These are phyloP conservation scores for Saguinus midas DNA, from an alignment of 2,113 vertebrate species.

Conservation along the genomic window DNA sequence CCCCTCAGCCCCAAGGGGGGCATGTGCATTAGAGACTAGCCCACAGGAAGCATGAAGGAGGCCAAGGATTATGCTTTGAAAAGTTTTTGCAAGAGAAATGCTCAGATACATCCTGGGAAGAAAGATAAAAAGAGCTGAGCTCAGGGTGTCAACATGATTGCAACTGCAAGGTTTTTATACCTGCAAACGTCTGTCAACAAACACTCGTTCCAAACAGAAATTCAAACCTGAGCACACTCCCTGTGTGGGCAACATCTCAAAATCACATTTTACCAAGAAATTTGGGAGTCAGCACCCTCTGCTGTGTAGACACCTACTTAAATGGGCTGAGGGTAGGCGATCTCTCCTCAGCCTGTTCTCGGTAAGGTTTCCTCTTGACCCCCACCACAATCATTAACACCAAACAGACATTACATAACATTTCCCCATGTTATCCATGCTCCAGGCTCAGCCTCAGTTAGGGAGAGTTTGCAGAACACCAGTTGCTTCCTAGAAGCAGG, in stretches of 20 bases:
- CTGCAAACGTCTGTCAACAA: background rate
- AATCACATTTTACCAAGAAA: background rate
- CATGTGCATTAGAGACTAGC: background rate
- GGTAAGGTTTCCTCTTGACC: background rate
- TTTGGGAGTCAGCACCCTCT: background rate
- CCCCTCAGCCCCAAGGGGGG: background rate
- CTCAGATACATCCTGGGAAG: background rate
- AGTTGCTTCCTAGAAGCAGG: background rate
- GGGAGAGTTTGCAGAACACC: background rate
- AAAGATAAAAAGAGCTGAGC: background rate
- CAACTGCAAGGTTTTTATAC: background rate
- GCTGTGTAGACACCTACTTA: background rate
- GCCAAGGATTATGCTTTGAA: background rate
- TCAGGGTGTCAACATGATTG: background rate
- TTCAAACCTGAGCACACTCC: background rate
- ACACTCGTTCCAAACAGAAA: conserved; percentile 8
- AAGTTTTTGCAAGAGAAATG: background rate
- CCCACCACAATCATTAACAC: background rate
- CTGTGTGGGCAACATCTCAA: background rate
- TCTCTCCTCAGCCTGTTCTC: background rate
- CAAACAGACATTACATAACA: background rate
- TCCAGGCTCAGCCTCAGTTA: too few relatives aligned
- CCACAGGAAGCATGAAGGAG: background rate
- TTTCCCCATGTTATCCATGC: too few relatives aligned
- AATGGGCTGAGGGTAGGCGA: fast-evolving